phyloP scores from a whole-genome alignment of 2,888 invertebrate genomes.

The Lasioglossum malachurum region DNA sequence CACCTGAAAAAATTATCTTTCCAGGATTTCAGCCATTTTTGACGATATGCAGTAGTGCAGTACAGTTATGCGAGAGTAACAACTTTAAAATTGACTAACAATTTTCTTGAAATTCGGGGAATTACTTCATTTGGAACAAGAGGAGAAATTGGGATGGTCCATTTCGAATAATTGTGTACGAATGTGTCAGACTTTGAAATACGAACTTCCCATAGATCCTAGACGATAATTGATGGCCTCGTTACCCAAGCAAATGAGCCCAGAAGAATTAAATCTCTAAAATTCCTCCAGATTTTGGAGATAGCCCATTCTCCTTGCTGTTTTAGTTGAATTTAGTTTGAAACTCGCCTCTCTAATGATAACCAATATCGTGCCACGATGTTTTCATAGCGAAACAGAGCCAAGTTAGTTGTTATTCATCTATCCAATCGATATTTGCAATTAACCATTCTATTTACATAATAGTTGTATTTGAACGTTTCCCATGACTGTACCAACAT shows the following conservation, averaged over 20 bases:
- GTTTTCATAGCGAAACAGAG: neutral
- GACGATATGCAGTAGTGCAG: neutral
- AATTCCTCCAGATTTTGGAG: neutral
- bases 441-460: neutral
- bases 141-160: neutral
- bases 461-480: neutral
- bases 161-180: neutral
- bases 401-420: neutral
- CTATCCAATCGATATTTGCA: neutral
- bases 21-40: neutral
- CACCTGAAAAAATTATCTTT: neutral
- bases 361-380: neutral
- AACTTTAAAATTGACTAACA: neutral
- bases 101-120: neutral
- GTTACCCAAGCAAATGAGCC: neutral
- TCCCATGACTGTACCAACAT: neutral
- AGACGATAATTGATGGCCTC: neutral
- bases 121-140: neutral
- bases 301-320: neutral
- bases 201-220: neutral
- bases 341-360: neutral
- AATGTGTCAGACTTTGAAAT: neutral
- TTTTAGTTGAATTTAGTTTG: neutral
- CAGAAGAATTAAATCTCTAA: neutral
- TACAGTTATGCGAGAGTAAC: neutral